Evolutionary conservation across 2,113 vertebrate species (phyloP).

Genomic region (Gobiocypris rarus): DNA sequence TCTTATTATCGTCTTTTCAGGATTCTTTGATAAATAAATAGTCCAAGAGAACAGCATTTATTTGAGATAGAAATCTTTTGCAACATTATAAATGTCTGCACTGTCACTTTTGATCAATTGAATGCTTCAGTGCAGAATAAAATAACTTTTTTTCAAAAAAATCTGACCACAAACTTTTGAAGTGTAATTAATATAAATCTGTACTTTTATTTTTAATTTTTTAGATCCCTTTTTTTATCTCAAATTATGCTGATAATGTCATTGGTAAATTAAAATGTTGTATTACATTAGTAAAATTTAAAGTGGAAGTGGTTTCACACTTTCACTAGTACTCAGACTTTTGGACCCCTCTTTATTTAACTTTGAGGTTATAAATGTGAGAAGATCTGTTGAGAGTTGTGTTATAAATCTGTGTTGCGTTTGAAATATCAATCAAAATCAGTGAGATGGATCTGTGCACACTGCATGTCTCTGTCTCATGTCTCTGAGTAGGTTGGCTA

Average conservation of each 20-base stretch:
- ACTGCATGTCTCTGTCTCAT: slow-evolving; percentile 23
- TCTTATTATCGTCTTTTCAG: background rate
- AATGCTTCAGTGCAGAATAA: background rate
- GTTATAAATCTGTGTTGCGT: slow-evolving; percentile 9
- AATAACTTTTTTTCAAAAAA: no score
- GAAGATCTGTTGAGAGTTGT: background rate
- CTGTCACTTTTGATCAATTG: background rate
- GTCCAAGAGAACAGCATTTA: background rate
- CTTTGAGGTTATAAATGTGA: slow-evolving; percentile 8
- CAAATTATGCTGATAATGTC: background rate
- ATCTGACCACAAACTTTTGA: background rate
- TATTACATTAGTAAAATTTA: background rate
- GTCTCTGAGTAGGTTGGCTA: background rate
- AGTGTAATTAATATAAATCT: background rate
- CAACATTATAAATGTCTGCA: background rate
- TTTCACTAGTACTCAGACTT: background rate
- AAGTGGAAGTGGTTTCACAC: background rate
- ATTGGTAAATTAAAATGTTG: background rate
- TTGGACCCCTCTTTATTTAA: background rate
- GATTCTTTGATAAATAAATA: background rate
- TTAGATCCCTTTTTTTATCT: no score
- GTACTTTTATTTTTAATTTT: no score
- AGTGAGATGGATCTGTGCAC: slow-evolving; percentile 26
- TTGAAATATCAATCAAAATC: slow-evolving; percentile 42
- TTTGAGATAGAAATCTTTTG: background rate